phyloP scores from a whole-genome alignment of 1,140 invertebrate species.

The Lerema accius region DNA sequence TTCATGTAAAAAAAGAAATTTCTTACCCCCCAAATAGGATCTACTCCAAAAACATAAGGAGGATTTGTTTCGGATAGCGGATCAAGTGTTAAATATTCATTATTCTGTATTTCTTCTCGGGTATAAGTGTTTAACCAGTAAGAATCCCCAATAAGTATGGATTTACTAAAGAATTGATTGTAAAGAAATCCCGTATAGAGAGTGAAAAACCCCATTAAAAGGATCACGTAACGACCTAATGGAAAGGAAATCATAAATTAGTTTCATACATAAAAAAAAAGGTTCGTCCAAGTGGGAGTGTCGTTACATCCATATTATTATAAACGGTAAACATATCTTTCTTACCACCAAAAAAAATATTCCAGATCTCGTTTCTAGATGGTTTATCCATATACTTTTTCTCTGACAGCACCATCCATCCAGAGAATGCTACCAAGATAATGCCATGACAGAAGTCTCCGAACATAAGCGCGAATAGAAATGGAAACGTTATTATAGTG shows the following conservation, averaged over 20 bases:
- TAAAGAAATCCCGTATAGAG: constrained; percentile 93
- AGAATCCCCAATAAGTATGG: constrained; percentile 88
- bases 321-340: too few relatives aligned
- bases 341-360: constrained; percentile 92
- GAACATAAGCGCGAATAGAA: constrained; percentile 90
- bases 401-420: constrained; percentile 86
- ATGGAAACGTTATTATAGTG: constrained; percentile 89
- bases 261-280: too few relatives aligned
- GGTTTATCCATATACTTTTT: constrained; percentile 73
- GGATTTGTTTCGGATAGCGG: constrained; percentile 44
- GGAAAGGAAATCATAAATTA: too few relatives aligned
- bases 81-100: constrained; percentile 47
- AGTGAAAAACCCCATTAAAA: constrained; percentile 91
- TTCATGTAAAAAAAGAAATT: not conserved
- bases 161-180: constrained; percentile 91
- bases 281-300: too few relatives aligned
- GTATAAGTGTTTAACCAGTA: constrained; percentile 84
- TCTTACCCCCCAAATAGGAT: constrained; percentile 56
- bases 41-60: constrained; percentile 54
- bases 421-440: constrained; percentile 83
- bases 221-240: constrained; percentile 88
- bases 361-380: constrained; percentile 88
- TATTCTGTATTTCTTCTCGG: constrained; percentile 48
- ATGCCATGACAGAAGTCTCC: constrained; percentile 88
- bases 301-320: too few relatives aligned